Evolutionary conservation across 2,797 vertebrate species (phyloP), one percentile per base, ranked within the genome.

Genomic region (Graptemys geographica): DNA sequence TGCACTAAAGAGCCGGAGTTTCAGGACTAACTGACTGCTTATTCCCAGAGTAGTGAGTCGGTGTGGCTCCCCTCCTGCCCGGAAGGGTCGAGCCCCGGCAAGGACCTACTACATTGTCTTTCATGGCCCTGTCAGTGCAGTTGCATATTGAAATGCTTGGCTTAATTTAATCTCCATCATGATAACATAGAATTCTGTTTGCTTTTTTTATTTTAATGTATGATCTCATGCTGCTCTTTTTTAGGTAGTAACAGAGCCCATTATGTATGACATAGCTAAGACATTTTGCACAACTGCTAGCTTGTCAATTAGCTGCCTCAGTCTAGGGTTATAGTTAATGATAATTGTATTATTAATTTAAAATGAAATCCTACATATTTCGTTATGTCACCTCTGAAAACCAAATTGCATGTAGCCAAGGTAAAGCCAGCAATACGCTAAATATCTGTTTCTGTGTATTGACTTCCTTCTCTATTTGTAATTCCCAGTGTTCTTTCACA

Each of bases 211-310:
- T 2, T 19, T 79, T 89, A 12, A 53, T 3, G 5, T 15, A 2
- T 0, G 0, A 72, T 11, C 84, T 86, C 1, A 2, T 83, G 28
- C 87, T 4, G 28, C 87, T 5, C 6, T 13, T 81, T 65, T 87
- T 15, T 84, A 3, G 16, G 21, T 79, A 28, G 53, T 19, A 87
- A 23, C 4, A 51, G 69, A 74, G 23, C 41, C 25, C 41, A 44
- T 74, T 44, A 41, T 37, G 10, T 74, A 44, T 19, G 72, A 44
- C 9, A 41, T 84, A 91, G 41, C 1, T 53, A 2, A 1, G 0
- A 44, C 69, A 25, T 33, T 5, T 76, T 85, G 33, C 84, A 11
- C 41, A 47, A 37, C 16, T 59, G 25, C 12, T 28, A 83, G 28
- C 21, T 41, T 94, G 90, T 74, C 65, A 78, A 21, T 86, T 51